Percentiles rank a stretch among this genome's conserved stretches.
Conservation (phyloP, 2,888 invertebrate species). For the Sisyra nigra region DNA sequence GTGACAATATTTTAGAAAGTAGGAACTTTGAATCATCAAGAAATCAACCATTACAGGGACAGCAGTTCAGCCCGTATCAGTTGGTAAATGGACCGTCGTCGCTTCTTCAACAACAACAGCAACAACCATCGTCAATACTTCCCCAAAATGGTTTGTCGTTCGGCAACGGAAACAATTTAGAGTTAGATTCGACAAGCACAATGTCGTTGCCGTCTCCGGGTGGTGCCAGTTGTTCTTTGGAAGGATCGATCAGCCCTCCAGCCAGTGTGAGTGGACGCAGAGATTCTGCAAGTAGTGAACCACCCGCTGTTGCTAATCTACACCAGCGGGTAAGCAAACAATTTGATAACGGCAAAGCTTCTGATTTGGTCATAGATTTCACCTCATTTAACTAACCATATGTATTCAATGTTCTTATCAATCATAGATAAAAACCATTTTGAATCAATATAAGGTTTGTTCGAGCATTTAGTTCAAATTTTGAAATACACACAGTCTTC, state of each 20-base stretch:
- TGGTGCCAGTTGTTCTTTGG: slow-evolving; percentile 50
- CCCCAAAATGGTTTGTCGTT: slow-evolving; percentile 33
- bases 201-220: slow-evolving; percentile 72
- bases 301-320: slow-evolving; percentile 50
- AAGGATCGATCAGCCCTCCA: slow-evolving; percentile 45
- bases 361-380: slow-evolving; percentile 1
- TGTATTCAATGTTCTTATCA: too few species aligned
- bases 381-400: background rate
- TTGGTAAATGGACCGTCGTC: slow-evolving; percentile 32
- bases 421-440: too few species aligned
- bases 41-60: background rate
- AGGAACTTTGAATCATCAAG: slow-evolving; percentile 5
- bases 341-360: slow-evolving; percentile 23
- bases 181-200: slow-evolving; percentile 57
- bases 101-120: slow-evolving; percentile 54
- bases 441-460: too few species aligned
- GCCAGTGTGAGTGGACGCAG: slow-evolving; percentile 52
- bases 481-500: too few species aligned
- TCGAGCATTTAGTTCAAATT: too few species aligned
- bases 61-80: slow-evolving; percentile 7
- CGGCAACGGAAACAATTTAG: slow-evolving; percentile 47
- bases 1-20: slow-evolving; percentile 33
- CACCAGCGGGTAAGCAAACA: slow-evolving; percentile 74
- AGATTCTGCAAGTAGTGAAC: slow-evolving; percentile 38
- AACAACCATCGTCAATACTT: slow-evolving; percentile 24